Evolutionary conservation across 2,888 invertebrate genomes (phyloP).

Genomic region (Dryococelus australis): DNA sequence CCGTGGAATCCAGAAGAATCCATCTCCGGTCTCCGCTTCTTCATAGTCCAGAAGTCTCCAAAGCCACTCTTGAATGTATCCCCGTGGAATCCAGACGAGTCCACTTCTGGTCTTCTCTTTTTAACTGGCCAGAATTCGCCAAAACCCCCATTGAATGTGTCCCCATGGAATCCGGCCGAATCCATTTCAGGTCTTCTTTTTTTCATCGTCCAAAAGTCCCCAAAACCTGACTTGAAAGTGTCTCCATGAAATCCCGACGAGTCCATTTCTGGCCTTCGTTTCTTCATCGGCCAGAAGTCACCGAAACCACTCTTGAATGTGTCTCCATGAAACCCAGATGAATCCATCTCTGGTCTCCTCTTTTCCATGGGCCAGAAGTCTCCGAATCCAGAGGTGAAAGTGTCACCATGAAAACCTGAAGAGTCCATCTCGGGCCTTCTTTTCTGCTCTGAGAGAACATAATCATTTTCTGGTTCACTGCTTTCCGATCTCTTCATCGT

Average conservation of each 20-base stretch:
- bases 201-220: conserved; percentile 54
- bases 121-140: conserved; percentile 53
- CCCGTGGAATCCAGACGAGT: conserved; percentile 52
- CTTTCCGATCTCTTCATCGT: conserved; percentile 34
- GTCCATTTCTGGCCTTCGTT: conserved; percentile 51
- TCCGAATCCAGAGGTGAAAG: conserved; percentile 50
- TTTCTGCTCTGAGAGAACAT: conserved; percentile 40
- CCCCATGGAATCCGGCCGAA: conserved; percentile 53
- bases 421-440: conserved; percentile 52
- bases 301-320: conserved; percentile 54
- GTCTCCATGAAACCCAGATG: conserved; percentile 54
- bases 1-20: conserved; percentile 43
- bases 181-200: conserved; percentile 53
- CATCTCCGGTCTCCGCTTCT: conserved; percentile 48
- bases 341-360: conserved; percentile 49
- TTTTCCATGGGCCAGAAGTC: conserved; percentile 47
- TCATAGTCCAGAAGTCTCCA: conserved; percentile 51
- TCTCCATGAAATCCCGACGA: conserved; percentile 55
- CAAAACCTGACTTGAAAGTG: conserved; percentile 53
- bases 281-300: conserved; percentile 54
- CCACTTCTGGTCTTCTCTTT: conserved; percentile 51
- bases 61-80: conserved; percentile 53
- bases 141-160: conserved; percentile 52
- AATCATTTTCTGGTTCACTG: not conserved
- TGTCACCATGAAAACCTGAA: conserved; percentile 48